phyloP scores from a whole-genome alignment of 2,797 vertebrate species.

The Microcaecilia unicolor region DNA sequence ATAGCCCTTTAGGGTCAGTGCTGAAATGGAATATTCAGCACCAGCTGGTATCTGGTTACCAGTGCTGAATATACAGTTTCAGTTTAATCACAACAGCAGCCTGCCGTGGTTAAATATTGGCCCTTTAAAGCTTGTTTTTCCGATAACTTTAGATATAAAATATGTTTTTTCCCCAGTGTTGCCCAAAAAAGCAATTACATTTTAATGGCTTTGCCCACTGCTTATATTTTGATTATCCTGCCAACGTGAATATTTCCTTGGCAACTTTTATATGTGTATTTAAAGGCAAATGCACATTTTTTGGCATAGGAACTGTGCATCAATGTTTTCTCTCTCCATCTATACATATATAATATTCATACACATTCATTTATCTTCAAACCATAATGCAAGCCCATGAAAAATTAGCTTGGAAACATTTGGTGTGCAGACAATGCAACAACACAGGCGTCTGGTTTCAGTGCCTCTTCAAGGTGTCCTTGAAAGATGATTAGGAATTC shows the following conservation, averaged over 20 bases:
- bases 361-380: slow-evolving; percentile 30
- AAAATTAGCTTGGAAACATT: slow-evolving; percentile 30
- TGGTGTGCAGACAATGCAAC: slow-evolving; percentile 37
- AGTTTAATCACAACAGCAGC: no score
- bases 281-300: slow-evolving; percentile 51
- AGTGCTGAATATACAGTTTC: no score
- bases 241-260: slow-evolving; percentile 53
- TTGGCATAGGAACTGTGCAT: slow-evolving; percentile 49
- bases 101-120: no score
- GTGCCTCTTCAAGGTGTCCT: slow-evolving; percentile 12
- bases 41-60: no score
- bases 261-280: slow-evolving; percentile 46
- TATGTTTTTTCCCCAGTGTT: slow-evolving; percentile 14
- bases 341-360: no score
- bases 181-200: slow-evolving; percentile 15
- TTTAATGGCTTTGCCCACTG: slow-evolving; percentile 16
- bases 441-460: slow-evolving; percentile 19
- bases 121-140: slow-evolving; percentile 19
- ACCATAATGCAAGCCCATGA: slow-evolving; percentile 21
- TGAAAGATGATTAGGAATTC: slow-evolving; percentile 11
- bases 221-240: slow-evolving; percentile 31
- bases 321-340: slow-evolving; percentile 22
- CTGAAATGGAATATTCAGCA: no score
- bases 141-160: slow-evolving; percentile 8
- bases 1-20: no score